Conservation (phyloP, 2,113 vertebrate species). For the Microcebus ravelobensis region DNA sequence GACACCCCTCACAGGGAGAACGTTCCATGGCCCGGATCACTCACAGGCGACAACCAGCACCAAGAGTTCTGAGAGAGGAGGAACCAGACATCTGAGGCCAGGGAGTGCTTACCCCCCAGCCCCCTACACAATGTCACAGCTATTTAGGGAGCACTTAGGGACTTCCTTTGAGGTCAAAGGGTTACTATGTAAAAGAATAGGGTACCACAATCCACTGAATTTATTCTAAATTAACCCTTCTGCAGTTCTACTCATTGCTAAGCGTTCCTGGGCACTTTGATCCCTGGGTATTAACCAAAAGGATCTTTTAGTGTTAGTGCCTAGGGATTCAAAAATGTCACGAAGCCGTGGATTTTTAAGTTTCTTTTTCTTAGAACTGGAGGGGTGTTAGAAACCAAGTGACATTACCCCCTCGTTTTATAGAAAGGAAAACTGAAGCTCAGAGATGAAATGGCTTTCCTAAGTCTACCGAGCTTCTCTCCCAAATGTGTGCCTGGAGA, state of each 20-base stretch:
- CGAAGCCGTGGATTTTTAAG: background rate
- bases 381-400: background rate
- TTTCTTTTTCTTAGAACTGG: background rate
- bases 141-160: fast-evolving
- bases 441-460: background rate
- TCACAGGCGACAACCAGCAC: background rate
- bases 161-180: background rate
- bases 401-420: background rate
- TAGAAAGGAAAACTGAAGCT: background rate
- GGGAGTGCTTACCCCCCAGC: background rate
- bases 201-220: background rate
- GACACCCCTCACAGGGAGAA: background rate
- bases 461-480: background rate
- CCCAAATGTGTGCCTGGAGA: background rate
- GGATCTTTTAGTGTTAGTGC: background rate
- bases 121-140: background rate
- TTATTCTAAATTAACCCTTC: background rate
- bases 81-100: background rate
- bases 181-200: background rate
- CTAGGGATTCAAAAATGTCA: background rate
- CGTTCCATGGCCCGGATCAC: too few relatives aligned
- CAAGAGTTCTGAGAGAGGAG: background rate
- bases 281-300: background rate
- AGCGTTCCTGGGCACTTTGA: background rate
- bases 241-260: background rate